Conservation (phyloP, 2,888 invertebrate species). For the Erpobdella octoculata region DNA sequence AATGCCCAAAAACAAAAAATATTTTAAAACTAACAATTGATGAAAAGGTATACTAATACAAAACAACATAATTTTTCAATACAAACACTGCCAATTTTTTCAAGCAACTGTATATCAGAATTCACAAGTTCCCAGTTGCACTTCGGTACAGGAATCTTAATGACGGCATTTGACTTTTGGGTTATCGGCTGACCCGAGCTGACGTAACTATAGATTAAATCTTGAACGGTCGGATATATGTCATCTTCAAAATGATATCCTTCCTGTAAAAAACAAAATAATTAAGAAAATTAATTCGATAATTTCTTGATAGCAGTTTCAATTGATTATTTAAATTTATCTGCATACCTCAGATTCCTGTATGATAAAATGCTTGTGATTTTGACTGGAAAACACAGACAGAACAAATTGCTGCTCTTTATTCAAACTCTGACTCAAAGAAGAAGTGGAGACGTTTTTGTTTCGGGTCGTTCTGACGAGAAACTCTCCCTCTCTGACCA, state of each 20-base stretch:
- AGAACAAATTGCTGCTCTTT: constrained; percentile 73
- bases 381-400: constrained; percentile 82
- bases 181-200: constrained; percentile 59
- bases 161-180: constrained; percentile 74
- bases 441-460: constrained; percentile 35
- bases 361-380: constrained; percentile 92
- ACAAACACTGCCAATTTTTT: constrained; percentile 85
- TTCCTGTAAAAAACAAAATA: background rate
- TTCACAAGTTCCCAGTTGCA: constrained; percentile 93
- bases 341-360: constrained; percentile 67
- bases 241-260: constrained; percentile 7
- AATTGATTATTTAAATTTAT: too few relatives aligned
- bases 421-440: constrained; percentile 52
- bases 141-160: constrained; percentile 73
- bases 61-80: too few relatives aligned
- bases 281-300: too few relatives aligned
- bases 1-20: background rate
- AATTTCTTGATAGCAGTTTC: too few relatives aligned
- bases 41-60: too few relatives aligned
- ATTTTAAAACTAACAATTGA: background rate
- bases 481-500: constrained; percentile 87
- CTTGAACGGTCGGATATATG: background rate
- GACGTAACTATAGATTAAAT: background rate
- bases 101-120: constrained; percentile 79
- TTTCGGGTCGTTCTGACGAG: constrained; percentile 71